These are phyloP conservation scores for Heliconius hewitsoni DNA, from an alignment of 1,140 invertebrate genomes.

Conservation along the genomic window DNA sequence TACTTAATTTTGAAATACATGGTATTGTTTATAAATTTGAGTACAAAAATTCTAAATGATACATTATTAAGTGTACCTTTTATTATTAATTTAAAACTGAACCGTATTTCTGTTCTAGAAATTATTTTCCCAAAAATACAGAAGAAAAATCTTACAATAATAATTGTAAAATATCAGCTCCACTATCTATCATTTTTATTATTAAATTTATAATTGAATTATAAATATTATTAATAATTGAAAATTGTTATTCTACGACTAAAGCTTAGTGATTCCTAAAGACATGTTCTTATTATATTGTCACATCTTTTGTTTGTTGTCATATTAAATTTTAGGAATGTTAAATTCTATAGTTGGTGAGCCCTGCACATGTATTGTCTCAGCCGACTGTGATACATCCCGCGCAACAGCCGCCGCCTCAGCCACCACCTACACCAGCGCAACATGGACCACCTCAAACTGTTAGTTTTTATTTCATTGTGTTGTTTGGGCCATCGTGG, in stretches of 20 bases:
- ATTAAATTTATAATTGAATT: no score
- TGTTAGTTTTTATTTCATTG: slow-evolving; percentile 47
- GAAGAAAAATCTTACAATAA: neutral
- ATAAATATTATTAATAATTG: no score
- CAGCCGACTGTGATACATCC: slow-evolving; percentile 75
- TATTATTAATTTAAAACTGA: no score
- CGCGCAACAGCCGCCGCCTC: slow-evolving; percentile 71
- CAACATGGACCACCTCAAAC: slow-evolving; percentile 64
- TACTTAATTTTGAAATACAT: neutral
- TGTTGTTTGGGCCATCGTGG: neutral
- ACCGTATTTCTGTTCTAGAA: no score
- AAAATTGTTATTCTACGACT: no score
- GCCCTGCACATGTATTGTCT: slow-evolving; percentile 66
- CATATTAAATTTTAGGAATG: neutral
- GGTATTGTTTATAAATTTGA: no score
- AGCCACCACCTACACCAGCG: slow-evolving; percentile 61
- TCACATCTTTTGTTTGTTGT: neutral
- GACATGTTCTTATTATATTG: no score
- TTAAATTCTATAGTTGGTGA: slow-evolving; percentile 55
- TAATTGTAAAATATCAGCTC: neutral
- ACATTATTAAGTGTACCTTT: no score
- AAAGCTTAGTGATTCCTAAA: no score
- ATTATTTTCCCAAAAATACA: no score
- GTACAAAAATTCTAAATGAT: no score
- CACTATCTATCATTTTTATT: no score